These are phyloP conservation scores for Montipora efflorescens DNA, from an alignment of 64 coral and sea anemone species.

Conservation along the genomic window DNA sequence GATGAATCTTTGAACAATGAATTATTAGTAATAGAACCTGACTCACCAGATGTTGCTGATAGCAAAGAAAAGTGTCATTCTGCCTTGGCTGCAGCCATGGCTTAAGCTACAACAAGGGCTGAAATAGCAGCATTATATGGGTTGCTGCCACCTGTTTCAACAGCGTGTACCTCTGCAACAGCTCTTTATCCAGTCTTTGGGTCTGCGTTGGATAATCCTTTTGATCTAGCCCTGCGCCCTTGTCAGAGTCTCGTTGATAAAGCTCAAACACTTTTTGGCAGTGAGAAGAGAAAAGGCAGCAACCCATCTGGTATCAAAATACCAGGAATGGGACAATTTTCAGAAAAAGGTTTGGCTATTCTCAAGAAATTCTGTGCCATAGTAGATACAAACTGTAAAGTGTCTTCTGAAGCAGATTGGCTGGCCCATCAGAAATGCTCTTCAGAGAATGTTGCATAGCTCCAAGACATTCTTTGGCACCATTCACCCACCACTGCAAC, in stretches of 20 bases:
- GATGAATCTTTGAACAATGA: too few species aligned
- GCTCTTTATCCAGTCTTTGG: background rate
- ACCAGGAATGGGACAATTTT: conserved; percentile 9
- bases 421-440: background rate
- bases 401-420: too few species aligned
- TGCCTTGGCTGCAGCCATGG: background rate
- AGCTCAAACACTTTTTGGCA: conserved; percentile 18
- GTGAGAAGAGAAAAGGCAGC: background rate
- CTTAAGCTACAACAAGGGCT: conserved; percentile 40
- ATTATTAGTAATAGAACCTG: too few species aligned
- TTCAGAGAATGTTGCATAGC: background rate
- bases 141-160: background rate
- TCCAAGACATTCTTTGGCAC: conserved; percentile 24
- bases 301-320: background rate
- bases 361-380: too few species aligned
- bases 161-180: background rate
- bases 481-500: background rate
- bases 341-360: background rate
- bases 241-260: conserved; percentile 17
- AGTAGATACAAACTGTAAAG: too few species aligned
- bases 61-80: too few species aligned
- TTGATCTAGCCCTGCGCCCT: background rate
- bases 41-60: background rate
- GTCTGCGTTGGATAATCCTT: background rate
- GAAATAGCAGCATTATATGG: conserved; percentile 34